These are phyloP conservation scores for Melinopterus prodromus DNA, from an alignment of 2,888 invertebrate species.

Conservation along the genomic window DNA sequence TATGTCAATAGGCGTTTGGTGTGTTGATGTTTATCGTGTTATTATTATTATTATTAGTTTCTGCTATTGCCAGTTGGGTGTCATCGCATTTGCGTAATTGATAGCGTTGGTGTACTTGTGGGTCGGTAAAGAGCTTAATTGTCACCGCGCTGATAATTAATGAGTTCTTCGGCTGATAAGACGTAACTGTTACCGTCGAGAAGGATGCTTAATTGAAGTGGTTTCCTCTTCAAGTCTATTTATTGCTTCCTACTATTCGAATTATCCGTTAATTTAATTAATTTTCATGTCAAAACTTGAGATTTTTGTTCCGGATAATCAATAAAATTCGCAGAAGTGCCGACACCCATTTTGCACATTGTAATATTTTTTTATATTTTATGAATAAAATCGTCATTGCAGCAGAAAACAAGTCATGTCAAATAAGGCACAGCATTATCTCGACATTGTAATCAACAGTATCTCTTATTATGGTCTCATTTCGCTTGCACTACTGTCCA, in stretches of 20 bases:
- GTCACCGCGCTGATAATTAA: background rate
- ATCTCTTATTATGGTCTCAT: slow-evolving; percentile 35
- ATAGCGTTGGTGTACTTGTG: background rate
- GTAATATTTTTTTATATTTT: background rate
- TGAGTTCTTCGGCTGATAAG: background rate
- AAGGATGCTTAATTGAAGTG: background rate
- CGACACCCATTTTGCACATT: no score
- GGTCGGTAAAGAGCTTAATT: slow-evolving; percentile 4
- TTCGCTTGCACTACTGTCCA: slow-evolving; percentile 47
- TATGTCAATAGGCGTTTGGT: background rate
- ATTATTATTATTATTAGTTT: background rate
- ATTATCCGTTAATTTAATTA: background rate
- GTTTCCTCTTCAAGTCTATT: background rate
- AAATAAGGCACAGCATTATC: slow-evolving; percentile 17
- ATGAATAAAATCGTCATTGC: background rate
- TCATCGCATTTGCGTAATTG: background rate
- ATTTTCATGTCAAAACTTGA: background rate
- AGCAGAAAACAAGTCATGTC: background rate
- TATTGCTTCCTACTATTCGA: background rate
- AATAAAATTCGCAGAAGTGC: background rate
- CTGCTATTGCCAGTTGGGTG: background rate
- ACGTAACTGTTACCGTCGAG: background rate
- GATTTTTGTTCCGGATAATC: background rate
- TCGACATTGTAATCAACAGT: slow-evolving; percentile 24
- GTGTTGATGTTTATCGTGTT: background rate